Evolutionary conservation across 2,888 invertebrate species (phyloP).

Genomic region (Ennomos quercinarius): DNA sequence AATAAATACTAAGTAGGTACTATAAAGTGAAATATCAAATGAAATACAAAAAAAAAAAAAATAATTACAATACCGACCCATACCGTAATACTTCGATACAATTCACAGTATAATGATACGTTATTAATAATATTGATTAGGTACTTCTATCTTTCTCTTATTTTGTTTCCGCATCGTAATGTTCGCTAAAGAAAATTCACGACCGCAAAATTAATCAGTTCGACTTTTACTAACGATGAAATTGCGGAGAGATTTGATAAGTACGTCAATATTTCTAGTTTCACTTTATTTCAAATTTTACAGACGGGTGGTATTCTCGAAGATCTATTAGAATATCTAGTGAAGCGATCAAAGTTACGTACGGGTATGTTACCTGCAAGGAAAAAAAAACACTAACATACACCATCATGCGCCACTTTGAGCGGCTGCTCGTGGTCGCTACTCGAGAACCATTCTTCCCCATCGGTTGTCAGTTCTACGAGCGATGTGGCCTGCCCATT

Average conservation of each 20-base stretch:
- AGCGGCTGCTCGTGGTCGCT: too few relatives aligned
- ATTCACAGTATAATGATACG: slow-evolving; percentile 13
- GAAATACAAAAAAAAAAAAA: neutral
- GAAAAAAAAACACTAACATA: too few relatives aligned
- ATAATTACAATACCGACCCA: too few relatives aligned
- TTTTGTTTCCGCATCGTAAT: neutral
- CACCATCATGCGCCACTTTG: too few relatives aligned
- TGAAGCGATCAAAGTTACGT: too few relatives aligned
- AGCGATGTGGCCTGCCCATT: too few relatives aligned
- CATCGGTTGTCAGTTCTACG: too few relatives aligned
- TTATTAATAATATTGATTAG: neutral
- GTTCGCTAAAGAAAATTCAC: slow-evolving; percentile 21
- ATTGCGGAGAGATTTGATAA: slow-evolving; percentile 20
- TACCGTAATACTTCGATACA: neutral
- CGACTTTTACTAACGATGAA: slow-evolving; percentile 32
- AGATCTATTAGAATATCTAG: too few relatives aligned
- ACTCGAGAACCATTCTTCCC: too few relatives aligned
- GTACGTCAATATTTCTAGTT: slow-evolving; percentile 11
- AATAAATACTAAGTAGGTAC: neutral
- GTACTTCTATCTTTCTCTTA: slow-evolving; percentile 11
- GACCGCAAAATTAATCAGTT: slow-evolving; percentile 41
- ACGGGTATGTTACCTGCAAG: too few relatives aligned
- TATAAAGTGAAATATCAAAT: slow-evolving; percentile 3
- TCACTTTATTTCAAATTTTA: neutral
- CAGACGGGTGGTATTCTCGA: too few relatives aligned